Evolutionary conservation across 2,797 vertebrate genomes (phyloP), one percentile per base, ranked within the genome.

Genomic region (Vultur gryphus): DNA sequence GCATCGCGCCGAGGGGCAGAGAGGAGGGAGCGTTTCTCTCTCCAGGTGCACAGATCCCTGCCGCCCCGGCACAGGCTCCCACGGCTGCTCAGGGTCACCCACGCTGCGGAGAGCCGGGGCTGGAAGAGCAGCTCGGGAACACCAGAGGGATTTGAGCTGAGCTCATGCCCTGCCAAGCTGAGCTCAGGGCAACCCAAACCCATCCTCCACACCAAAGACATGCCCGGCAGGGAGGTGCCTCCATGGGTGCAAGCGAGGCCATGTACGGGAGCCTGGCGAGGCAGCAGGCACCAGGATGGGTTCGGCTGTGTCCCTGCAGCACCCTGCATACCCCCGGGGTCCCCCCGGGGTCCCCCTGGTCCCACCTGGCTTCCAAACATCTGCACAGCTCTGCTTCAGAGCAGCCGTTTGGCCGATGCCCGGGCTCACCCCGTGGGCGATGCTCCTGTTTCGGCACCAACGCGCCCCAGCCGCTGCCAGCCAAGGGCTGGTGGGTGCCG

Each of bases 391-490:
- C 57, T n/a, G 88, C 62, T 35, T 11, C 0, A 3, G 35, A 39
- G 41, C 31, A 16, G 55, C 54, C 11, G 0, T 28, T 37, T 1
- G 16, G n/a, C 8, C 4, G 3, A 8, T 5, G 7, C n/a, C 80
- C 0, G 39, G 33, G 52, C 17, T 59, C 44, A 16, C 6, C 28
- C 88, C 1, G 1, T 0, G 8, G 78, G 55, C 0, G 29, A 58
- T 29, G 59, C 58, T 49, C 35, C 64, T 3, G 37, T 6, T 28
- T 25, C 0, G 5, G 55, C 37, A 33, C 29, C 25, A 1, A 10
- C 1, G 9, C 1, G 0, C 29, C 54, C 37, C 80, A 12, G 29
- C 2, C 7, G n/a, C 37, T 49, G 58, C 44, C 6, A 3, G 64
- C 28, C 2, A 2, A 26, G 67, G 35, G 31, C 48, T 26, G 62